Evolutionary conservation across 2,888 invertebrate genomes (phyloP), one percentile per base, ranked within the genome.

Genomic region (Plagiodera versicolora): DNA sequence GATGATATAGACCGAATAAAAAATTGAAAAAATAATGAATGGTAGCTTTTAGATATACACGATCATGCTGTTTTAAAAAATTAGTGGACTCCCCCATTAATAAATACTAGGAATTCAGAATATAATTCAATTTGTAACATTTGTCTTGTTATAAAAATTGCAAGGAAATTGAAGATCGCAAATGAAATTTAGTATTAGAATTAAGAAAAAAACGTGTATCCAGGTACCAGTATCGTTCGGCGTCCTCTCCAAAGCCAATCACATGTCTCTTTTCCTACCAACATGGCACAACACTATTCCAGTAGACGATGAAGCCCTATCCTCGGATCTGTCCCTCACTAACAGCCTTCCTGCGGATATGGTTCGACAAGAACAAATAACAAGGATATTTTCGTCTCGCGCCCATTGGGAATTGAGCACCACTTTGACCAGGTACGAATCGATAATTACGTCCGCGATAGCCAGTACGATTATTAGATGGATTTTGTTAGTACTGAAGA

Each of bases 371-470:
- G 92, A 93, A 79, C 88, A 89, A 64, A 80, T 92, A 17, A 94
- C 94, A 0, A 84, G 86, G 80, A 83, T 91, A 51, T 95, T 95
- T 78, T 91, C 95, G 0, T 90, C 92, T 1, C 88, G 89, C 62
- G 88, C 93, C 0, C 96, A 98, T 79, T 99, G 98, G 98, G 95
- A 97, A 82, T 83, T 98, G 52, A 96, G 95, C 70, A 62, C 62
- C 4, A 62, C 62, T 3, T 46, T 62, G 14, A 58, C 62, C 0
- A 62, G 39, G 39, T 39, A 6, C 24, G 24, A 24, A 24, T 24
- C 24, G 24, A 24, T 5, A 24, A 24, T 24, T 6, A 6, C 24
- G 24, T 6, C 24, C 6, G 94, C 94, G 1, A 94, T 95, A 0
- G 81, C 98, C 24, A 98, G 98, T 1, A 98, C n/a, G n/a, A n/a